Evolutionary conservation across 2,113 vertebrate genomes (phyloP), one percentile per base, ranked within the genome.

Genomic region (Antennarius striatus): DNA sequence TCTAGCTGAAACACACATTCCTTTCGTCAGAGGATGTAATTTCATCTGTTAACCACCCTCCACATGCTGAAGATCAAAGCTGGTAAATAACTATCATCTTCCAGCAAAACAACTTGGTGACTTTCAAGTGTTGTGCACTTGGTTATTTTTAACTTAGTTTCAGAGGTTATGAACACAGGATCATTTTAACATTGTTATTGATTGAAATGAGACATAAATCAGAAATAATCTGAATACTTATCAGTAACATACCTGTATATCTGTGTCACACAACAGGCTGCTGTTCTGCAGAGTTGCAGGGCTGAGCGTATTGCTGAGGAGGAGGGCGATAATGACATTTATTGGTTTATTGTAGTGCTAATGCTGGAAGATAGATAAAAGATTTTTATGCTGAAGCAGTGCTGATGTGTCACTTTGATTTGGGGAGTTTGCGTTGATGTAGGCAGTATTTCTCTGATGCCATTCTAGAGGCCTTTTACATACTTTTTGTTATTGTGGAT

Each of bases 301-400:
- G 53, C 30, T 46, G 17, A 46, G 54, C 16, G 50, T 14, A 17
- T 13, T 47, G 29, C 1, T 11, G 50, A 55, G 59, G 52, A 14
- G 52, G 46, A 56, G 45, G n/a, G 22, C 1, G 32, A 69, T 76
- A 61, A 72, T 55, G 32, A 69, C 47, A 62, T 79, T 75, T 83
- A 82, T 77, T 77, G 66, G 63, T 83, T 85, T 85, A 85, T 82
- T 83, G 63, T 81, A 71, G 65, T 45, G 62, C 65, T 80, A 68
- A 81, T 74, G 53, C 48, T 62, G 59, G 47, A 63, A 53, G 29
- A 52, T 10, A 53, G 68, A 78, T 80, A 47, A 50, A 12, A 3
- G 0, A 13, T 61, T 39, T n/a, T 68, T 73, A 50, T 63, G 52
- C 71, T 76, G 73, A 80, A 54, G 53, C 9, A 68, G 73, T 43